Base-by-base conservation (phyloP, 1,140 invertebrate species). In the Orius insidiosus region DNA sequence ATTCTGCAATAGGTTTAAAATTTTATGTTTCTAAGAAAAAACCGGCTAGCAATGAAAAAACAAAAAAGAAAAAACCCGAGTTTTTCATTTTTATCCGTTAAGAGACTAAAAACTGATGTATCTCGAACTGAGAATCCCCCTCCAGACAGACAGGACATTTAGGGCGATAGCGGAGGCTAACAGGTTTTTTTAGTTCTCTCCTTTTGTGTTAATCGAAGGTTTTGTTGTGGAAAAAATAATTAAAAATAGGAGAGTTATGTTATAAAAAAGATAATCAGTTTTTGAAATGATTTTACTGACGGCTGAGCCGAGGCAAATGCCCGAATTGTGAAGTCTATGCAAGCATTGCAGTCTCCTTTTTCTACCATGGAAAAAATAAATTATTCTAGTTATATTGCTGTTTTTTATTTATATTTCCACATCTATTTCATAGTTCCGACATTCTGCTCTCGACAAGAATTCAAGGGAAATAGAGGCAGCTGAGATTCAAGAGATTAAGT, bases 281-380 rank as follows among this genome's bases (percentile, higher is more conserved):
- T 48, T 48, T 48, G 41, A 42, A 48, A 30, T 39, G 39, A 43
- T 43, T 43, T 24, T 24, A 43, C 41, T n/a, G 24, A 31, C 10
- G 41, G 18, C 16, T n/a, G 16, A 32, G 37, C 39, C n/a, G n/a
- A n/a, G n/a, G n/a, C n/a, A n/a, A n/a, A n/a, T n/a, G n/a, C n/a
- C 14, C 15, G 19, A 47, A 11, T 35, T 10, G 33, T 49, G 46
- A 52, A 53, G 53, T 53, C 52, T 49, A 53, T 56, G 53, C 52
- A 56, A 54, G 53, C 53, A 55, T 51, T 55, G 52, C 53, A 52
- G 49, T 56, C 55, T 56, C 55, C 55, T 56, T 56, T 56, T 56
- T 54, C 55, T 56, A 56, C 55, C 55, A 54, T 30, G 53, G 55
- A 50, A 54, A 53, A n/a, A 56, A 56, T 56, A 56, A 56, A 56